A percentile compares a stretch with the other conserved stretches of the same genome.
Conservation (phyloP, 2,888 invertebrate species). For the Allolobophora icterica region DNA sequence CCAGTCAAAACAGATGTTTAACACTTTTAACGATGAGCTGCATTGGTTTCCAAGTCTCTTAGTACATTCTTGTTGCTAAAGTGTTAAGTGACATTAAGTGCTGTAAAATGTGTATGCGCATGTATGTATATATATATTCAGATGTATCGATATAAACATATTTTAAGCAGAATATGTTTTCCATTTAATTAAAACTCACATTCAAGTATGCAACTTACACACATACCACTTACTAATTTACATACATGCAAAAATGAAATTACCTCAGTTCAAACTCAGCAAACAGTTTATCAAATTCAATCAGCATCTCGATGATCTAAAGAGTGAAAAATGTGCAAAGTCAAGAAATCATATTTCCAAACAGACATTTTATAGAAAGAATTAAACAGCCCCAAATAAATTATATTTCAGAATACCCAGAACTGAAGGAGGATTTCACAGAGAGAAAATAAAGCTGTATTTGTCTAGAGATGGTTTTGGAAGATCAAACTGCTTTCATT, state of each 20-base stretch:
- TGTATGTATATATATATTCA: no score
- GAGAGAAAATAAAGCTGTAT: not conserved
- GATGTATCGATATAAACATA: no score
- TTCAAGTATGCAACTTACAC: not conserved
- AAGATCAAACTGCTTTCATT: not conserved
- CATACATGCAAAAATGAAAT: conserved; percentile 41
- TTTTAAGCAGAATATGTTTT: no score
- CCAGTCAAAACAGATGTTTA: no score
- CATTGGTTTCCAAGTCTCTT: no score
- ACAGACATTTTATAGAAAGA: not conserved
- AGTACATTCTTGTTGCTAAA: no score
- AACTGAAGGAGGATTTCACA: not conserved
- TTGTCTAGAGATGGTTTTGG: not conserved
- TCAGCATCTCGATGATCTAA: conserved; percentile 62
- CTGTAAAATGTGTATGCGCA: no score
- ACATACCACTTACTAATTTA: not conserved
- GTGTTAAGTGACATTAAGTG: no score
- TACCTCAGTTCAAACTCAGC: conserved; percentile 90
- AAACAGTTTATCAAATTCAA: conserved; percentile 90
- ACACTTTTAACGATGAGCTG: no score
- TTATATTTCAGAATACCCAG: not conserved
- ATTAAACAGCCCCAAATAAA: not conserved
- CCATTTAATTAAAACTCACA: not conserved
- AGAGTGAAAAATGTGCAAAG: conserved; percentile 42
- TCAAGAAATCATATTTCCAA: conserved; percentile 9